Percentiles rank a stretch among this genome's conserved stretches.
Evolutionary conservation across 2,888 invertebrate genomes (phyloP).

Genomic region (Galerucella pusilla): DNA sequence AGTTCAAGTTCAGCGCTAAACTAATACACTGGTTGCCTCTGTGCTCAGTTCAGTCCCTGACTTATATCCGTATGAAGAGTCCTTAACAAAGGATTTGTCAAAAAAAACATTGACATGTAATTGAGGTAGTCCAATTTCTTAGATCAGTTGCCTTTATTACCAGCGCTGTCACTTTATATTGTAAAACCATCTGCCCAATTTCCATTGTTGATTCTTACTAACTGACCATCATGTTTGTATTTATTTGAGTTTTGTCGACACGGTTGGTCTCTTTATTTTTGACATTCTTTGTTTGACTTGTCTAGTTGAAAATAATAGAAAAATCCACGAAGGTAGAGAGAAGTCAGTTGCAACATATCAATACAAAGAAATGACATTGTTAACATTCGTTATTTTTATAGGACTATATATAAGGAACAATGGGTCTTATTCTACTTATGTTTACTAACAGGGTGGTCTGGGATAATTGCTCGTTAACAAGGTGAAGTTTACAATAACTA

Average conservation of each 20-base stretch:
- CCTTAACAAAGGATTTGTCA: background rate
- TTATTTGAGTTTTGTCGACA: conserved; percentile 44
- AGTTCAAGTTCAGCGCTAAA: no score
- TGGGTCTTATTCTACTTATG: conserved; percentile 6
- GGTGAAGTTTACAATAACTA: no score
- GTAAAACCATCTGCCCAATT: conserved; percentile 39
- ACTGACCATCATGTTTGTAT: conserved; percentile 41
- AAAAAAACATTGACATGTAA: conserved; percentile 8
- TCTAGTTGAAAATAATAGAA: conserved; percentile 27
- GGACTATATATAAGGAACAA: conserved; percentile 28
- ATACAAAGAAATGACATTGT: conserved; percentile 43
- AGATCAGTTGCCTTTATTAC: background rate
- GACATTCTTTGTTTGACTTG: conserved; percentile 33
- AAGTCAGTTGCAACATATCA: conserved; percentile 40
- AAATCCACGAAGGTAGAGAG: conserved; percentile 30
- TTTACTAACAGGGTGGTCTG: conserved; percentile 34
- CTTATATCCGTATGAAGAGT: background rate
- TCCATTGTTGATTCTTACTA: conserved; percentile 29
- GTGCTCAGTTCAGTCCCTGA: no score
- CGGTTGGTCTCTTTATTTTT: conserved; percentile 40
- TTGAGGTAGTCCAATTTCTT: conserved; percentile 14
- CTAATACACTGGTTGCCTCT: no score
- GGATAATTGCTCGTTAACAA: background rate
- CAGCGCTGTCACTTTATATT: conserved; percentile 6
- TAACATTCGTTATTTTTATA: conserved; percentile 39